Conservation (phyloP, 1,140 invertebrate species). For the Zaprionus inermis region DNA sequence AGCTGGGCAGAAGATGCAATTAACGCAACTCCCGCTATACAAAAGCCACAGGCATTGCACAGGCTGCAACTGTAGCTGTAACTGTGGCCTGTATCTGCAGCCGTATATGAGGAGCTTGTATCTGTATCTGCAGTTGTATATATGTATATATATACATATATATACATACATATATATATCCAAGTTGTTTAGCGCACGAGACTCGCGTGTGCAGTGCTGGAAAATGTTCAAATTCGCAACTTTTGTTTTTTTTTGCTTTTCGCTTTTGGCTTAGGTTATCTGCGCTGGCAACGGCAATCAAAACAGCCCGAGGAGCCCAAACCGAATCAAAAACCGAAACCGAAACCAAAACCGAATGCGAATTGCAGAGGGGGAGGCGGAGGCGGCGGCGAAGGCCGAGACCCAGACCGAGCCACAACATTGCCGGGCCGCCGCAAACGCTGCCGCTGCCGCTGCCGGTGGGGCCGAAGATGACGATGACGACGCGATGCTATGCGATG, state of each 20-base stretch:
- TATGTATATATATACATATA: too few species aligned
- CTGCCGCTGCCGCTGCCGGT: neutral
- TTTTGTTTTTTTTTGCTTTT: slow-evolving; percentile 37
- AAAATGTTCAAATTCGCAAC: slow-evolving; percentile 75
- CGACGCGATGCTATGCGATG: slow-evolving; percentile 6
- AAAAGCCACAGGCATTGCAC: slow-evolving; percentile 37
- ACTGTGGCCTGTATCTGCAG: slow-evolving; percentile 49
- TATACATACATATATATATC: too few species aligned
- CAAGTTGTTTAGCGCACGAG: slow-evolving; percentile 44
- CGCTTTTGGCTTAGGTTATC: slow-evolving; percentile 71
- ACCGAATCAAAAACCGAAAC: slow-evolving; percentile 23
- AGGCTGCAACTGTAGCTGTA: slow-evolving; percentile 32
- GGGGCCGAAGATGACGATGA: slow-evolving; percentile 46
- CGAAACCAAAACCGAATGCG: slow-evolving; percentile 32
- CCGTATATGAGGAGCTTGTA: too few species aligned
- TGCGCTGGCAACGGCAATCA: slow-evolving; percentile 79
- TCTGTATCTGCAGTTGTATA: slow-evolving; percentile 48
- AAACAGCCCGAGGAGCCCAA: slow-evolving; percentile 66
- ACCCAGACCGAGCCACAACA: slow-evolving; percentile 47
- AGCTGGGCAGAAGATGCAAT: slow-evolving; percentile 43
- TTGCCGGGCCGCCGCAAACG: slow-evolving; percentile 28
- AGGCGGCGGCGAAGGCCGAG: neutral
- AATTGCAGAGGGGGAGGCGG: slow-evolving; percentile 13
- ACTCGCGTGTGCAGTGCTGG: slow-evolving; percentile 80
- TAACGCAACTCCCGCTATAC: slow-evolving; percentile 50